Percentiles rank a stretch among this genome's conserved stretches.
phyloP scores from a whole-genome alignment of 2,113 vertebrate genomes.

The Zosterops japonicus region DNA sequence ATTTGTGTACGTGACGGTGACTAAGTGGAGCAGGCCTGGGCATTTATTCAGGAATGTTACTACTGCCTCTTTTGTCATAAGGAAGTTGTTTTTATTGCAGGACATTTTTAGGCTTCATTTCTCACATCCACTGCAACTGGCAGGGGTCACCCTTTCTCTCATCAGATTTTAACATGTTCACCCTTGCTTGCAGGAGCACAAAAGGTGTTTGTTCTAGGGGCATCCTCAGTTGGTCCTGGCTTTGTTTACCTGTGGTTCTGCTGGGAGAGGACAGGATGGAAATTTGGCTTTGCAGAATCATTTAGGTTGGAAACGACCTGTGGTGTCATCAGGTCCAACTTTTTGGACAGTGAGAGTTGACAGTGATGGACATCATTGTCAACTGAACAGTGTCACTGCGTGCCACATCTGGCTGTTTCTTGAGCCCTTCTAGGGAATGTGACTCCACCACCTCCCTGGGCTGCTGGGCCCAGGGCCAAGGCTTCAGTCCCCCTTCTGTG shows the following conservation, averaged over 20 bases:
- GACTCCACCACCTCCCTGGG: neutral
- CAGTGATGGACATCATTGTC: neutral
- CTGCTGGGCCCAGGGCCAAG: neutral
- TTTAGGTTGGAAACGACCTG: neutral
- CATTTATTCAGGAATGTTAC: neutral
- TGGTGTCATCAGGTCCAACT: neutral
- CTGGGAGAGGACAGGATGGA: neutral
- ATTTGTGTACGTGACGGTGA: neutral
- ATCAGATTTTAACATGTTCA: neutral
- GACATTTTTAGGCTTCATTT: neutral
- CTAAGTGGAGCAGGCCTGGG: neutral
- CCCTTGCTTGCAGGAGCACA: neutral
- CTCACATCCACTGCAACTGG: fast-evolving
- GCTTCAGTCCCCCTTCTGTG: neutral
- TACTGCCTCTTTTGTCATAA: neutral
- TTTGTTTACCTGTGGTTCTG: neutral
- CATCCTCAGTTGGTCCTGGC: neutral
- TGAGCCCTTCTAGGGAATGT: neutral
- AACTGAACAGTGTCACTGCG: neutral
- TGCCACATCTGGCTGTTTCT: neutral
- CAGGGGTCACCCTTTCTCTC: neutral
- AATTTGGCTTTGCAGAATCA: neutral
- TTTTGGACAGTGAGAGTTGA: too few species aligned
- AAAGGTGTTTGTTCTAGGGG: neutral
- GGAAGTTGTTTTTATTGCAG: neutral